phyloP scores from a whole-genome alignment of 1,140 invertebrate genomes.

The Grapholita molesta region DNA sequence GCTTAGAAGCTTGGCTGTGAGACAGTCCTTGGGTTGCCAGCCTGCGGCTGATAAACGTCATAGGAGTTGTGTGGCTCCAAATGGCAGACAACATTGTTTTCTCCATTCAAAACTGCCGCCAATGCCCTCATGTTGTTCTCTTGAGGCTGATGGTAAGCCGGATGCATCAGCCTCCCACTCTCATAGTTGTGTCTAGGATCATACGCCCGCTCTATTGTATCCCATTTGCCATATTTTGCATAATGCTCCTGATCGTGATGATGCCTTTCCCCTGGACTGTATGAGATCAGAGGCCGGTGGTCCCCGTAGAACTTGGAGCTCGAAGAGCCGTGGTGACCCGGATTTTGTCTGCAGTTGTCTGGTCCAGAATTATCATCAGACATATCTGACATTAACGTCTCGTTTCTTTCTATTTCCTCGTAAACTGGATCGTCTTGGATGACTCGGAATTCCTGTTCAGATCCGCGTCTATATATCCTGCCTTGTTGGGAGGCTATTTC shows the following conservation, averaged over 20 bases:
- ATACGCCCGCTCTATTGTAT: conserved; percentile 78
- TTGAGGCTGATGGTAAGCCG: conserved; percentile 62
- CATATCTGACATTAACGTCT: conserved; percentile 87
- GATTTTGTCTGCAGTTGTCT: conserved; percentile 81
- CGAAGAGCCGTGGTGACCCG: conserved; percentile 79
- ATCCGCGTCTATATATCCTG: conserved; percentile 70
- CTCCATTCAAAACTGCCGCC: conserved; percentile 89
- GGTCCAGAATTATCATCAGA: conserved; percentile 89
- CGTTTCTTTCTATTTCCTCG: conserved; percentile 87
- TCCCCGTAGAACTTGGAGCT: conserved; percentile 86
- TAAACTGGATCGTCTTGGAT: conserved; percentile 88
- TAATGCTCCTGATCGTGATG: conserved; percentile 79
- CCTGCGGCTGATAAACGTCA: conserved; percentile 76
- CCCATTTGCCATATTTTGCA: conserved; percentile 78
- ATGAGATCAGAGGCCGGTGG: conserved; percentile 86
- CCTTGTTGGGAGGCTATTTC: conserved; percentile 78
- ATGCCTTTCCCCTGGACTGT: conserved; percentile 79
- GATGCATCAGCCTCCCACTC: conserved; percentile 69
- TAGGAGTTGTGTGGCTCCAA: conserved; percentile 82
- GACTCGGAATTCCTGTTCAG: conserved; percentile 68
- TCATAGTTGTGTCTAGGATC: conserved; percentile 64
- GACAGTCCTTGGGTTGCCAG: conserved; percentile 76
- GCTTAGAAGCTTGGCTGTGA: conserved; percentile 78
- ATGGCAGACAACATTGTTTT: conserved; percentile 89
- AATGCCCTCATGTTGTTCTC: conserved; percentile 81